Evolutionary conservation across 1,140 invertebrate species (phyloP).

Genomic region (Drosophila kikkawai): DNA sequence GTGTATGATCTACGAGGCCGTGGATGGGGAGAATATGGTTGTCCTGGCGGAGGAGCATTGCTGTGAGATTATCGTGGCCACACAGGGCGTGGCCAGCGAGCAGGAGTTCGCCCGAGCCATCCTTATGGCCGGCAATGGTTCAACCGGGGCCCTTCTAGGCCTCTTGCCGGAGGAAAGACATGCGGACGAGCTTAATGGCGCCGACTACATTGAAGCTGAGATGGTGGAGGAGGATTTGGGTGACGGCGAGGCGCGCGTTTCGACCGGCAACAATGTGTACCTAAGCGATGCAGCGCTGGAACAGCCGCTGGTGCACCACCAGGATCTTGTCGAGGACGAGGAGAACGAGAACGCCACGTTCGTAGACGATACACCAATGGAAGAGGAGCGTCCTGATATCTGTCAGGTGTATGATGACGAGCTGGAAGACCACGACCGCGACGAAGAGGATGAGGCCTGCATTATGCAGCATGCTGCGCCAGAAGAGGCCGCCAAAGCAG

Average conservation of each 20-base stretch:
- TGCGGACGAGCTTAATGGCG: conserved; percentile 37
- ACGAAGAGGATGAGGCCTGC: conserved; percentile 35
- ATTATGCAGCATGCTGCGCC: conserved; percentile 16
- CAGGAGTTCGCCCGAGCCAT: conserved; percentile 55
- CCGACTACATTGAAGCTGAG: conserved; percentile 36
- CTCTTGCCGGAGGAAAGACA: conserved; percentile 12
- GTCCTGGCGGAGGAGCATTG: conserved; percentile 61
- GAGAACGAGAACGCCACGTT: conserved; percentile 57
- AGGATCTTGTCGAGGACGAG: conserved; percentile 46
- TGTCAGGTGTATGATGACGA: conserved; percentile 70
- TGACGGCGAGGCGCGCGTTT: conserved; percentile 19
- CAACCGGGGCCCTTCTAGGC: conserved; percentile 25
- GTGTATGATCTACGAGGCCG: conserved; percentile 57
- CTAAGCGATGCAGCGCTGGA: conserved; percentile 66
- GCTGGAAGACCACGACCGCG: conserved; percentile 60
- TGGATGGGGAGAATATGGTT: conserved; percentile 57
- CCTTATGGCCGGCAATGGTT: conserved; percentile 39
- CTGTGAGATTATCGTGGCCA: conserved; percentile 68
- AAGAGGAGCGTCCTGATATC: conserved; percentile 60
- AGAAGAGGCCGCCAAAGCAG: conserved; percentile 14
- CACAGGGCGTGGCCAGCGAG: conserved; percentile 48
- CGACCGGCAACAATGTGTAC: conserved; percentile 49
- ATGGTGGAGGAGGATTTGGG: conserved; percentile 22
- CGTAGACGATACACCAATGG: conserved; percentile 50
- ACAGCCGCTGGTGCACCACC: conserved; percentile 37